phyloP scores from a whole-genome alignment of 2,797 vertebrate species.

The Gephyroberyx darwinii region DNA sequence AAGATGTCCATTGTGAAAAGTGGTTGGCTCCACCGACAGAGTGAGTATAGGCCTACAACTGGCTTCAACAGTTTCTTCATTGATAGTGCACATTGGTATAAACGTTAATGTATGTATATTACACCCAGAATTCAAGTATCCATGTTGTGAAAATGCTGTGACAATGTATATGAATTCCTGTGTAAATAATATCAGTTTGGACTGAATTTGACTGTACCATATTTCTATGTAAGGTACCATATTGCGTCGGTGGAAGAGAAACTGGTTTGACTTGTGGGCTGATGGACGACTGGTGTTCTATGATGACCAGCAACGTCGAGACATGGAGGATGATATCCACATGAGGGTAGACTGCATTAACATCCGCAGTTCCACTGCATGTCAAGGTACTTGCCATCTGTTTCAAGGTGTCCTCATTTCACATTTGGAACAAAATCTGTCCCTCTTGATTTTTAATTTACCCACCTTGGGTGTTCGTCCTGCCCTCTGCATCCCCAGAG shows the following conservation, averaged over 20 bases:
- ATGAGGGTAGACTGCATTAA: conserved; percentile 94
- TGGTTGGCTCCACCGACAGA: conserved; percentile 87
- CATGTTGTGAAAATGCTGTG: background rate
- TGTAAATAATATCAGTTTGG: background rate
- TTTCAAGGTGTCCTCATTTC: background rate
- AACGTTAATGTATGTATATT: background rate
- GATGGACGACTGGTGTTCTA: conserved; percentile 93
- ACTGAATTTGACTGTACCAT: background rate
- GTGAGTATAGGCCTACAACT: conserved; percentile 76
- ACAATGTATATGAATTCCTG: background rate
- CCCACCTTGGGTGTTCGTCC: background rate
- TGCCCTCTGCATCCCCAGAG: conserved; percentile 74
- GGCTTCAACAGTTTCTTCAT: background rate
- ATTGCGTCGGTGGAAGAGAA: conserved; percentile 95
- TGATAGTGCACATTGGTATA: too few relatives aligned
- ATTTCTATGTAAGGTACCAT: conserved; percentile 86
- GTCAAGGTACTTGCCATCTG: conserved; percentile 83
- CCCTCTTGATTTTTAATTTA: background rate
- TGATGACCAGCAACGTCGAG: conserved; percentile 87
- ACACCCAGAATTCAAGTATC: background rate
- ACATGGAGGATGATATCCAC: conserved; percentile 93
- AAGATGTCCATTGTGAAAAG: conserved; percentile 80
- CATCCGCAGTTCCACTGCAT: conserved; percentile 87
- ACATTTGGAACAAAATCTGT: background rate
- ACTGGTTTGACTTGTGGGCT: conserved; percentile 97